Conservation (phyloP, 2,113 vertebrate genomes). For the Sceloporus undulatus region DNA sequence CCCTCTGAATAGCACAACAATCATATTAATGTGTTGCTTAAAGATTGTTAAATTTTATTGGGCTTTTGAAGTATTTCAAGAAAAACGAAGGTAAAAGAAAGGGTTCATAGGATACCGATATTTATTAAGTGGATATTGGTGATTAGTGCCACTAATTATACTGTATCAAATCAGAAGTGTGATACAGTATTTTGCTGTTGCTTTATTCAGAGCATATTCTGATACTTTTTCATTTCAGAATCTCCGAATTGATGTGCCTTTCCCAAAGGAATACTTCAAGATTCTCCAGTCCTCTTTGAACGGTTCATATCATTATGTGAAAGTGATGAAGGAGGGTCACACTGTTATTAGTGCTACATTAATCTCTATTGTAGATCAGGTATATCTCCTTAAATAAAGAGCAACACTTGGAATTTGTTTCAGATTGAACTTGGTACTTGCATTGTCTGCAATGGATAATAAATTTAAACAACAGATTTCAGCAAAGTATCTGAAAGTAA, state of each 20-base stretch:
- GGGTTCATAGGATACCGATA: no score
- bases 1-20: no score
- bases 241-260: constrained; percentile 82
- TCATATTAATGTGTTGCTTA: no score
- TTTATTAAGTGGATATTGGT: no score
- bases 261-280: constrained; percentile 87
- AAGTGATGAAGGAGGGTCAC: constrained; percentile 83
- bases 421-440: no score
- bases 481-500: no score
- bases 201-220: background rate
- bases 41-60: no score
- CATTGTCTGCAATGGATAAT: no score
- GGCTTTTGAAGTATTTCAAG: no score
- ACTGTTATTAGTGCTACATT: constrained; percentile 85
- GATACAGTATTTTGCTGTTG: background rate
- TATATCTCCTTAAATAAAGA: constrained; percentile 63
- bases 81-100: no score
- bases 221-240: constrained; percentile 79
- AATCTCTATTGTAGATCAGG: constrained; percentile 88
- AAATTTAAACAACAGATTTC: no score
- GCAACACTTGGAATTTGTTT: constrained; percentile 1
- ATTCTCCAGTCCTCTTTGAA: constrained; percentile 88
- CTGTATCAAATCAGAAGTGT: background rate
- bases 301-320: constrained; percentile 89
- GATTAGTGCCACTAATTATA: background rate